Evolutionary conservation across 2,888 invertebrate species (phyloP).

Genomic region (Idaea biselata): DNA sequence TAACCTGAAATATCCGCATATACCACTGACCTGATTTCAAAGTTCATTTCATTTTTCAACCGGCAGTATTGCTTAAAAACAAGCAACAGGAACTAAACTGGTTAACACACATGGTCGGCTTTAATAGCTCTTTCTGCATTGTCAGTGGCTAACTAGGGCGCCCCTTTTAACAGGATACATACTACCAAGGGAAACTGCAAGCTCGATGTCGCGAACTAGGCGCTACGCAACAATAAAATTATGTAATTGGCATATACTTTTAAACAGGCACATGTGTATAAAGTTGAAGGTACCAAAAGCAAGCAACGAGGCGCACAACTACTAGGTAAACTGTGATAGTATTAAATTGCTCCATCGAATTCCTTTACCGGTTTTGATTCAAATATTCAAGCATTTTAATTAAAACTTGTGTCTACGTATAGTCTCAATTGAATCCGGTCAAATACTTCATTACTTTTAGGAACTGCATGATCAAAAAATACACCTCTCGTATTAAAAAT

Average conservation of each 20-base stretch:
- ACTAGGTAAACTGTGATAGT: no score
- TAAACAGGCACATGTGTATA: background rate
- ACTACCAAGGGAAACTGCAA: slow-evolving; percentile 18
- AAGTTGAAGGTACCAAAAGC: no score
- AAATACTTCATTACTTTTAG: slow-evolving; percentile 18
- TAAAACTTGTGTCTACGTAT: slow-evolving; percentile 25
- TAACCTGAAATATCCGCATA: background rate
- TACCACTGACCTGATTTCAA: slow-evolving; percentile 38
- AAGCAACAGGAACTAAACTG: slow-evolving; percentile 63
- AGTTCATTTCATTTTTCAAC: slow-evolving; percentile 53
- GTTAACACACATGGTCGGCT: slow-evolving; percentile 69
- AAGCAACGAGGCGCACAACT: no score
- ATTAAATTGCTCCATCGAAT: no score
- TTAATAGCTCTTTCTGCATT: slow-evolving; percentile 66
- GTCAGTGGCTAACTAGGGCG: slow-evolving; percentile 59
- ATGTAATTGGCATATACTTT: slow-evolving; percentile 17
- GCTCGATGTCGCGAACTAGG: background rate
- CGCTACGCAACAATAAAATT: background rate
- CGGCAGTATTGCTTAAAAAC: slow-evolving; percentile 49
- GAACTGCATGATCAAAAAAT: slow-evolving; percentile 7
- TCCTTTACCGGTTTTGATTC: no score
- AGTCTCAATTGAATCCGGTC: slow-evolving; percentile 15
- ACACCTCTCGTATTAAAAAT: slow-evolving; percentile 24
- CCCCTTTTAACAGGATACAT: slow-evolving; percentile 33
- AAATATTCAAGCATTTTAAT: slow-evolving; percentile 25